Evolutionary conservation across 2,113 vertebrate genomes (phyloP).

Genomic region (Ceyx cyanopectus): DNA sequence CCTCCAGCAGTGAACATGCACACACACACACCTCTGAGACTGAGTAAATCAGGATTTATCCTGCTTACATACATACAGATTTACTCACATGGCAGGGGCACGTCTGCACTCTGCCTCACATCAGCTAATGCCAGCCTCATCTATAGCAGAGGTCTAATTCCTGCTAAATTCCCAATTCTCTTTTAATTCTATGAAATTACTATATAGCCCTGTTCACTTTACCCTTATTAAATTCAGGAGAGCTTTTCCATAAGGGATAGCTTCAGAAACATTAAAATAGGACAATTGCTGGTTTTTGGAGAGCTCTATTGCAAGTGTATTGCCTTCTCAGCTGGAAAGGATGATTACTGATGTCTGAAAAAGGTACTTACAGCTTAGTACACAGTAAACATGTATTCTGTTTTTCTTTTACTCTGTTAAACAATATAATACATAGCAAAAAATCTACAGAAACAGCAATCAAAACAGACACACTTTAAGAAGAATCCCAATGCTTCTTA

Average conservation of each 20-base stretch:
- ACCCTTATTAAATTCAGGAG: conserved; percentile 37
- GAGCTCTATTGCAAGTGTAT: conserved; percentile 70
- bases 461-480: conserved; percentile 75
- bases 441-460: conserved; percentile 74
- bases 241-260: conserved; percentile 52
- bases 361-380: conserved; percentile 79
- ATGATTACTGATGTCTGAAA: conserved; percentile 75
- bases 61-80: fast-evolving
- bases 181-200: conserved; percentile 59
- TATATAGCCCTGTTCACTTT: conserved; percentile 8
- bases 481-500: conserved; percentile 58
- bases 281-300: conserved; percentile 70
- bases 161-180: conserved; percentile 35
- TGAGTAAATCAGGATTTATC: background rate
- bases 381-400: conserved; percentile 79
- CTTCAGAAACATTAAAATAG: conserved; percentile 66
- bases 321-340: conserved; percentile 75
- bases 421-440: conserved; percentile 78
- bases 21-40: background rate
- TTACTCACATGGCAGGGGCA: background rate
- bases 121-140: background rate
- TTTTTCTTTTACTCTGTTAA: conserved; percentile 80
- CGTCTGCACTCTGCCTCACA: background rate
- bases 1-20: fast-evolving
- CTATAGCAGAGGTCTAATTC: conserved; percentile 26